These are phyloP conservation scores for Stenodema calcarata DNA, from an alignment of 2,888 invertebrate genomes.

Conservation along the genomic window DNA sequence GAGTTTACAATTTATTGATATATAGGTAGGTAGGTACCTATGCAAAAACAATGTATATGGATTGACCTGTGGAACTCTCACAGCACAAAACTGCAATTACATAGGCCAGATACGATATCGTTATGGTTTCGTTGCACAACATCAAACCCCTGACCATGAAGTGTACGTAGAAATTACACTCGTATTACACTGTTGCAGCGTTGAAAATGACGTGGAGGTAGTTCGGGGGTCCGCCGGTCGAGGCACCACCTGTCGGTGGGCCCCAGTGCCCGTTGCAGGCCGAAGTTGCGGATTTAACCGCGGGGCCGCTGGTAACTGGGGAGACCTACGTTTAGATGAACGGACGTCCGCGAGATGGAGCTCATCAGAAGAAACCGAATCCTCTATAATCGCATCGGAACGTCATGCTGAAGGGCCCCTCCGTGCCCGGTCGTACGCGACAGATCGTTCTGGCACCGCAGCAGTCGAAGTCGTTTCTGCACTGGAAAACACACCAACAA, in stretches of 20 bases:
- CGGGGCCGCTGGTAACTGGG: neutral
- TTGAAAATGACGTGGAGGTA: neutral
- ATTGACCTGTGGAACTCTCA: too few species aligned
- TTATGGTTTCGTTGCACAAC: too few species aligned
- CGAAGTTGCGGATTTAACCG: neutral
- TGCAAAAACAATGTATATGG: too few species aligned
- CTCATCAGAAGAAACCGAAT: neutral
- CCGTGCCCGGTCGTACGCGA: conserved; percentile 41
- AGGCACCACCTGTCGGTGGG: neutral
- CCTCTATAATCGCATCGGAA: conserved; percentile 43
- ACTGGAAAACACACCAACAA: conserved; percentile 21
- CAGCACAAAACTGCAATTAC: too few species aligned
- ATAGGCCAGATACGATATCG: too few species aligned
- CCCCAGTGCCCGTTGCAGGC: neutral
- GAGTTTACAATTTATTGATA: too few species aligned
- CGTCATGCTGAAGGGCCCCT: conserved; percentile 51
- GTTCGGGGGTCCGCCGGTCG: neutral
- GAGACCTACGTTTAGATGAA: neutral
- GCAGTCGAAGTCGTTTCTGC: conserved; percentile 48
- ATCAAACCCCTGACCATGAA: neutral
- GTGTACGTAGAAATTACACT: neutral
- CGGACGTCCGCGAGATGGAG: neutral
- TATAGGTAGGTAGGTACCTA: too few species aligned
- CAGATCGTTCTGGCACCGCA: conserved; percentile 42
- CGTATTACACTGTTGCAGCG: neutral